phyloP scores from a whole-genome alignment of 2,797 vertebrate species.

The Stomatorhinus walkeri region DNA sequence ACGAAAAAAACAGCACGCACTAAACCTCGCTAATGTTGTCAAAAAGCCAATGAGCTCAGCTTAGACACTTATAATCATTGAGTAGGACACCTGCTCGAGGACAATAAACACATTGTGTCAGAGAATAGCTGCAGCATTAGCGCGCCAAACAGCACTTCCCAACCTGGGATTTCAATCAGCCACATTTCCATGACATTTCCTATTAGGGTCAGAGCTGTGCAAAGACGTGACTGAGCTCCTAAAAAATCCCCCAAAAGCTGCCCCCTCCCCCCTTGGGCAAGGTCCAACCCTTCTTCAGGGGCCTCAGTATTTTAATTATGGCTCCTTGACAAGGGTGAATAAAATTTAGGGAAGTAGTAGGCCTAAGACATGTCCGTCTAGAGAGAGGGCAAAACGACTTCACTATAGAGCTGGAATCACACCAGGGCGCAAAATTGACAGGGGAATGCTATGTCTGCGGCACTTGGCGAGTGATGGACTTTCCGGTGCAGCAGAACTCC shows the following conservation, averaged over 20 bases:
- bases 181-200: background rate
- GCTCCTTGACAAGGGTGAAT: background rate
- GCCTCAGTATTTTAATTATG: background rate
- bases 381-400: background rate
- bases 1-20: background rate
- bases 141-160: background rate
- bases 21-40: background rate
- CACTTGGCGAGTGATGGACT: background rate
- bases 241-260: background rate
- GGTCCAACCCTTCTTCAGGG: background rate
- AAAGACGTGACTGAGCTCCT: background rate
- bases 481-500: background rate
- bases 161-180: background rate
- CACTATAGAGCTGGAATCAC: conserved; percentile 20
- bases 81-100: background rate
- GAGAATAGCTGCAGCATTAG: background rate
- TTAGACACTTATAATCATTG: background rate
- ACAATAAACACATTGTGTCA: background rate
- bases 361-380: background rate
- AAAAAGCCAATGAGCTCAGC: background rate
- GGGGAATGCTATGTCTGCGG: conserved; percentile 24
- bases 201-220: background rate
- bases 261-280: background rate
- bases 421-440: conserved; percentile 44
- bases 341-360: background rate